phyloP scores from a whole-genome alignment of 2,113 vertebrate genomes.

The Mola mola region DNA sequence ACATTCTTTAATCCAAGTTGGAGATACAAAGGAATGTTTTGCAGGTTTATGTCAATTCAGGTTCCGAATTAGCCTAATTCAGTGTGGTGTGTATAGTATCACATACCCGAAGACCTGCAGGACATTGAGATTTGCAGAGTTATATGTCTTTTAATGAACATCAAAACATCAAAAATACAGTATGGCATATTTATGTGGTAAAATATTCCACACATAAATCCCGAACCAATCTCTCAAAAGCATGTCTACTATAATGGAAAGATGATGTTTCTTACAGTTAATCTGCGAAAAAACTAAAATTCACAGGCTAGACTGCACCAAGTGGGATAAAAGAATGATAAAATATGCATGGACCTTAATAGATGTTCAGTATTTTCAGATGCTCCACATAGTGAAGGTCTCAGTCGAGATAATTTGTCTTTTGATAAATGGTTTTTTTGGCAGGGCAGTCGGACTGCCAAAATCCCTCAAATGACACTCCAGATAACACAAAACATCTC shows the following conservation, averaged over 20 bases:
- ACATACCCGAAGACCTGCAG: too few species aligned
- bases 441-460: slow-evolving; percentile 21
- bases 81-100: too few species aligned
- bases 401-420: slow-evolving; percentile 22
- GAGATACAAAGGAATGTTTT: background rate
- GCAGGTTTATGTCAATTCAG: background rate
- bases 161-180: background rate
- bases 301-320: slow-evolving; percentile 10
- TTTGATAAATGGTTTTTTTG: slow-evolving; percentile 26
- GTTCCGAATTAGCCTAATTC: background rate
- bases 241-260: slow-evolving; percentile 31
- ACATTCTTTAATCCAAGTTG: slow-evolving; percentile 2
- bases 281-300: slow-evolving; percentile 22
- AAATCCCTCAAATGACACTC: slow-evolving; percentile 6
- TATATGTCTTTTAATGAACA: background rate
- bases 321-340: slow-evolving; percentile 16
- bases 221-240: slow-evolving; percentile 11
- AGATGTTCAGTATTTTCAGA: slow-evolving; percentile 35
- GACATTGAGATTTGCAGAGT: background rate
- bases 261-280: slow-evolving; percentile 9
- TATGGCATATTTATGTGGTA: background rate
- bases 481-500: slow-evolving; percentile 2
- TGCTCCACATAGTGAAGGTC: slow-evolving; percentile 10
- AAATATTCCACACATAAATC: slow-evolving; percentile 3
- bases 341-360: slow-evolving; percentile 38